A percentile compares a stretch with the other conserved stretches of the same genome.
Evolutionary conservation across 1,140 invertebrate genomes (phyloP).

Genomic region (Drosophila ercepeae): DNA sequence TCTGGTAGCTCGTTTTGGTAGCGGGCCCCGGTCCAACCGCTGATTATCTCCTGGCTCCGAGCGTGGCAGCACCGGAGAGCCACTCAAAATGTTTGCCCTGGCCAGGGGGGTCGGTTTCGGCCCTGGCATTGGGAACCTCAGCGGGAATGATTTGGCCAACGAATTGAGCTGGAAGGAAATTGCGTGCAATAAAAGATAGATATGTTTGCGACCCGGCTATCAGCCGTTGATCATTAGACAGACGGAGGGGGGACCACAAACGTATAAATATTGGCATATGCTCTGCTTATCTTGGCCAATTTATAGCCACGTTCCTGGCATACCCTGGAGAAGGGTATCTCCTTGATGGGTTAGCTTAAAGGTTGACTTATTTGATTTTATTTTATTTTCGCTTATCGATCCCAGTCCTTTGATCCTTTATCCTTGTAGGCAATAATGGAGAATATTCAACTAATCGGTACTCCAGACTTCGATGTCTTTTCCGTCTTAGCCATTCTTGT

Average conservation of each 20-base stretch:
- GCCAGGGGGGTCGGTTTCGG: background rate
- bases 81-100: slow-evolving; percentile 62
- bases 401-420: too few relatives aligned
- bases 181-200: slow-evolving; percentile 80
- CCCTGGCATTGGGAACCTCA: background rate
- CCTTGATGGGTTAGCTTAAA: too few relatives aligned
- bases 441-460: slow-evolving; percentile 10
- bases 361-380: too few relatives aligned
- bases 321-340: background rate
- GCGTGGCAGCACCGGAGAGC: slow-evolving; percentile 23
- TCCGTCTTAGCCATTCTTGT: slow-evolving; percentile 25
- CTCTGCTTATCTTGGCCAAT: slow-evolving; percentile 68
- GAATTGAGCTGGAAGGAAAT: slow-evolving; percentile 72
- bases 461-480: background rate
- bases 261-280: slow-evolving; percentile 72
- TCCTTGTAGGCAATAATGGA: background rate
- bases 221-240: slow-evolving; percentile 65
- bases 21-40: slow-evolving; percentile 36
- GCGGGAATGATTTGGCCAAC: slow-evolving; percentile 66
- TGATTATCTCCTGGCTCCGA: slow-evolving; percentile 60
- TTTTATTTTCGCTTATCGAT: too few relatives aligned
- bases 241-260: slow-evolving; percentile 16
- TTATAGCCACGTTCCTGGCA: slow-evolving; percentile 44
- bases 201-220: slow-evolving; percentile 69
- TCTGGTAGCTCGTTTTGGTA: slow-evolving; percentile 59